Evolutionary conservation across 2,113 vertebrate genomes (phyloP).

Genomic region (Engraulis encrasicolus): DNA sequence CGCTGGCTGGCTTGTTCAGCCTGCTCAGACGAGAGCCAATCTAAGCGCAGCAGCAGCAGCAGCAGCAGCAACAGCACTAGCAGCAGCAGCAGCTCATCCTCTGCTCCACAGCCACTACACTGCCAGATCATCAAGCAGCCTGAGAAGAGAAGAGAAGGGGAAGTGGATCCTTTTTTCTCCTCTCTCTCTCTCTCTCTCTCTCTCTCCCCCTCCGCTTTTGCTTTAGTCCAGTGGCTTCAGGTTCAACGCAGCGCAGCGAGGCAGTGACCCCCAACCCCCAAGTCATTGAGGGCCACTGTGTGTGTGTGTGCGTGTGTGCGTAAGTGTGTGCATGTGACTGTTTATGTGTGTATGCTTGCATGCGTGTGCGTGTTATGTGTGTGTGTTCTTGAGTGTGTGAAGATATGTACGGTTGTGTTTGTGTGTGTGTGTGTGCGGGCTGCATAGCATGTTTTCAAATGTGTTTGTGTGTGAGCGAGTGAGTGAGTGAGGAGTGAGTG

Average conservation of each 20-base stretch:
- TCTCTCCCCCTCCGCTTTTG: slow-evolving; percentile 66
- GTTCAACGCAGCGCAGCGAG: too few species aligned
- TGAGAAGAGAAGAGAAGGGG: slow-evolving; percentile 64
- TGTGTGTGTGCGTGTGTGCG: background rate
- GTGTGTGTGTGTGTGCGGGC: too few species aligned
- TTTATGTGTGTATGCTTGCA: slow-evolving; percentile 31
- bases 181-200: too few species aligned
- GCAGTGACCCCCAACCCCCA: slow-evolving; percentile 64
- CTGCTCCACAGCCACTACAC: too few species aligned
- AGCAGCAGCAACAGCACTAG: too few species aligned
- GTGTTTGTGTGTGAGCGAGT: slow-evolving; percentile 41
- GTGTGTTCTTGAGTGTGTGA: too few species aligned
- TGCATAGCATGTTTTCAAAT: too few species aligned
- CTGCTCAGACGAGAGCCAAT: slow-evolving; percentile 46
- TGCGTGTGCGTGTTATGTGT: background rate
- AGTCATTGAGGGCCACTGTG: slow-evolving; percentile 52
- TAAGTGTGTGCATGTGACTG: background rate
- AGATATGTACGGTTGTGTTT: too few species aligned
- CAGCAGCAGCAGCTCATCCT: too few species aligned
- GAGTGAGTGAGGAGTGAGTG: slow-evolving; percentile 24
- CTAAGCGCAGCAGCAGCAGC: slow-evolving; percentile 53
- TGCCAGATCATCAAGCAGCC: slow-evolving; percentile 57
- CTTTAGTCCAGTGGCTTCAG: slow-evolving; percentile 67
- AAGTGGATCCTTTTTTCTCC: too few species aligned
- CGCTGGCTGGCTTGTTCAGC: too few species aligned